Evolutionary conservation across 2,797 vertebrate species (phyloP), one percentile per base, ranked within the genome.

Genomic region (Ammospiza maritima): DNA sequence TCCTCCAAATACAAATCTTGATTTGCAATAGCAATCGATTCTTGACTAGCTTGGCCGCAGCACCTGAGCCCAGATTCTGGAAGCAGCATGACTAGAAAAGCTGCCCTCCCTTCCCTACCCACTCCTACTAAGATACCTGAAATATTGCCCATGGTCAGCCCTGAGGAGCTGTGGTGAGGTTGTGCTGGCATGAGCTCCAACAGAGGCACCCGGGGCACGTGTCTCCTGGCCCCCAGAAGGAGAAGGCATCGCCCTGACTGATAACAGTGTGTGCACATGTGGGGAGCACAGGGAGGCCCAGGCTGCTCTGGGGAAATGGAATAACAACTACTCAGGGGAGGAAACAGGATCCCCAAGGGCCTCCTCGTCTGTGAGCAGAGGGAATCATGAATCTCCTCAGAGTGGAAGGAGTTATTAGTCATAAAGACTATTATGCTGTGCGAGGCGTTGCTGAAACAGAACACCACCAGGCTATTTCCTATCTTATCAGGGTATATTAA

Each of bases 401-500:
- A 88, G 65, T 67, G 48, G 50, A 78, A 84, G 72, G 36, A 74
- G 60, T 82, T 85, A 38, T 92, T 93, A 32, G 62, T 89, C 71
- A 70, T 34, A 69, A 91, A 58, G 70, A 17, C 64, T 71, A 38
- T 81, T 78, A 78, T 32, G n/a, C 85, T 10, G 3, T 47, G 54
- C 3, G 13, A 97, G 81, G 79, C 65, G 13, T 27, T 77, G 44
- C 83, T 85, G 94, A 89, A 91, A 92, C 67, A 92, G 93, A 97
- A 38, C 36, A 38, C 67, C 61, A 72, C 64, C 58, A 56, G 93
- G 65, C 91, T 50, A 36, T 94, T 96, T 96, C 89, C 94, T 96
- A 30, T 83, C 79, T 90, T 94, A 94, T 95, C 90, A 48, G 91
- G 73, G 85, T 85, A 61, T 91, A 84, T 96, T 95, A 92, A 85